Conservation (phyloP, 2,797 vertebrate genomes). For the Amphiprion clarkii region DNA sequence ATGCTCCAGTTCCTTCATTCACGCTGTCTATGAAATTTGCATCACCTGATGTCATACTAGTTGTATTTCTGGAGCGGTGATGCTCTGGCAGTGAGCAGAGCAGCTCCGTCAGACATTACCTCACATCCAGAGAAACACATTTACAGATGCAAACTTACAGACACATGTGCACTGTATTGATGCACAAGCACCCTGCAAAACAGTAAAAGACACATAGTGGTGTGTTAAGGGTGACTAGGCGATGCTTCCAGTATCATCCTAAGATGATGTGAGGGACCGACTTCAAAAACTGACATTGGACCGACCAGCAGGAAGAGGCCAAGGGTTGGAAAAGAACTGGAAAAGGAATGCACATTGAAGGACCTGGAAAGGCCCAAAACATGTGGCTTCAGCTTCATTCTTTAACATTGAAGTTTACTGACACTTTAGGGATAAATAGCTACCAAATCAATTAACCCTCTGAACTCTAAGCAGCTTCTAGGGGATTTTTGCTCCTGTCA, state of each 20-base stretch:
- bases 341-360: background rate
- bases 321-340: background rate
- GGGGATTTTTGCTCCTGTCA: too few species aligned
- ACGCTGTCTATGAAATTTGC: slow-evolving; percentile 55
- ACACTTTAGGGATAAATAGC: background rate
- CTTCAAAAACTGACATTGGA: slow-evolving; percentile 15
- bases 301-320: background rate
- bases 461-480: too few species aligned
- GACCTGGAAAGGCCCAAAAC: slow-evolving; percentile 7
- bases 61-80: slow-evolving; percentile 49
- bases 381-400: slow-evolving; percentile 3
- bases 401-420: background rate
- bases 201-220: background rate
- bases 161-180: background rate
- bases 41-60: slow-evolving; percentile 54
- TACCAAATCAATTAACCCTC: background rate
- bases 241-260: slow-evolving; percentile 8
- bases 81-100: slow-evolving; percentile 30
- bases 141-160: slow-evolving; percentile 28
- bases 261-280: background rate
- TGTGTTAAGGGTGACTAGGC: background rate
- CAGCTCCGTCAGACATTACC: slow-evolving; percentile 61
- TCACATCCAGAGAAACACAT: slow-evolving; percentile 53
- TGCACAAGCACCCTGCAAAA: background rate
- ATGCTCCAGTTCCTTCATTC: slow-evolving; percentile 52